These are phyloP conservation scores for Drosophila sulfurigaster DNA, from an alignment of 1,140 invertebrate genomes.

Conservation along the genomic window DNA sequence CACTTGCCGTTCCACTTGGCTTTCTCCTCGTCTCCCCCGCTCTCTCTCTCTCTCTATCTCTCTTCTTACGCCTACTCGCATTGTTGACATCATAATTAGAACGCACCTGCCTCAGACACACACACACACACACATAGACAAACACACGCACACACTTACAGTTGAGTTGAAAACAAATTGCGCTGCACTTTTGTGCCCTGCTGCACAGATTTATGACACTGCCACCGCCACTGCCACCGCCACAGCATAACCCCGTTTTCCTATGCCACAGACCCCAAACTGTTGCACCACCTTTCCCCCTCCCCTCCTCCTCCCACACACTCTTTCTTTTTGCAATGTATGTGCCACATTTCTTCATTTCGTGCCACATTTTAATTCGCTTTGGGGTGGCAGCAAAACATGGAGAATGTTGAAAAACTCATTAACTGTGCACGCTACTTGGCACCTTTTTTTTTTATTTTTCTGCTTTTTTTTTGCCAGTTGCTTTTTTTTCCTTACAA, in stretches of 20 bases:
- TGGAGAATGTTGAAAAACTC: constrained; percentile 68
- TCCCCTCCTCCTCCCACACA: neutral
- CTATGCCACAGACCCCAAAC: constrained; percentile 6
- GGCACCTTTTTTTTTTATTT: constrained; percentile 60
- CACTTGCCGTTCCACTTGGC: constrained; percentile 37
- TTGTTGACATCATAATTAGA: constrained; percentile 66
- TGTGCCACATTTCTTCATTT: constrained; percentile 78
- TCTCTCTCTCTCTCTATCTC: neutral
- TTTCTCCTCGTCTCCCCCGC: neutral
- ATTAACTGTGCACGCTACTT: constrained; percentile 83
- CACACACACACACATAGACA: constrained; percentile 12
- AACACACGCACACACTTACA: constrained; percentile 8
- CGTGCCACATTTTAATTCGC: constrained; percentile 80
- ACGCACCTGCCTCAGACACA: constrained; percentile 18
- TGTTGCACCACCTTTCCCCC: constrained; percentile 7
- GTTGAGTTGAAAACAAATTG: constrained; percentile 69
- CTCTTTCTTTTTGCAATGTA: constrained; percentile 13
- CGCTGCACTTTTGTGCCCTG: constrained; percentile 63
- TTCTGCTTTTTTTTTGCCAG: neutral
- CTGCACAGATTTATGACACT: constrained; percentile 74
- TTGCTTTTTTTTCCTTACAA: constrained; percentile 53
- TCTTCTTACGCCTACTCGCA: constrained; percentile 12
- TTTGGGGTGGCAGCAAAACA: constrained; percentile 4
- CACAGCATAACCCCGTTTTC: constrained; percentile 65
- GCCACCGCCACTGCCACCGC: constrained; percentile 9